Percentiles rank a stretch among this genome's conserved stretches.
phyloP scores from a whole-genome alignment of 2,888 invertebrate genomes.

The Epicampocera succincta region DNA sequence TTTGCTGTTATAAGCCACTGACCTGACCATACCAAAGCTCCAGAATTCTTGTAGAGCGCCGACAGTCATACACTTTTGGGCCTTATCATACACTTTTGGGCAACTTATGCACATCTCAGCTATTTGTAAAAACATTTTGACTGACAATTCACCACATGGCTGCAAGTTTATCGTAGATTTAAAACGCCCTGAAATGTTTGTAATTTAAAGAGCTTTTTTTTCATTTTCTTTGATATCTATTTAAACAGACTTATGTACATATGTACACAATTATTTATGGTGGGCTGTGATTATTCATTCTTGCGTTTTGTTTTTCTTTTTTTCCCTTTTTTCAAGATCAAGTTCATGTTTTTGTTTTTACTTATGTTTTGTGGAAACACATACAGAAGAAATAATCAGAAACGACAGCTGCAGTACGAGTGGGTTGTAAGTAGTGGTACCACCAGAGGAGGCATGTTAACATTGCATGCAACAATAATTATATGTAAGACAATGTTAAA shows the following conservation, averaged over 20 bases:
- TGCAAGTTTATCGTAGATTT: conserved; percentile 3
- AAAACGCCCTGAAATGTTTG: conserved; percentile 13
- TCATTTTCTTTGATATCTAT: neutral
- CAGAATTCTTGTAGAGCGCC: no score
- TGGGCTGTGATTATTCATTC: conserved; percentile 32
- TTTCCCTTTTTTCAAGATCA: conserved; percentile 63
- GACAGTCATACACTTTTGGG: no score
- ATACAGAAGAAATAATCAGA: conserved; percentile 10
- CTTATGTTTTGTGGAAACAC: neutral
- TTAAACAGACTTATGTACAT: no score
- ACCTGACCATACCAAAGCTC: no score
- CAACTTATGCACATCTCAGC: neutral
- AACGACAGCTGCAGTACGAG: conserved; percentile 14
- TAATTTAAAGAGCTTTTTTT: neutral
- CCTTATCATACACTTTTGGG: neutral
- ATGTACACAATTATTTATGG: conserved; percentile 25
- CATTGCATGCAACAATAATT: conserved; percentile 68
- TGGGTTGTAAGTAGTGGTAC: conserved; percentile 19
- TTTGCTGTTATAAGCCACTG: no score
- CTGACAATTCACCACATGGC: conserved; percentile 7
- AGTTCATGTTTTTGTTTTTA: conserved; percentile 58
- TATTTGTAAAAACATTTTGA: neutral
- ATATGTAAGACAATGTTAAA: conserved; percentile 61
- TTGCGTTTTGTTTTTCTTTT: conserved; percentile 18
- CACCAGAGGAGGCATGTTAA: conserved; percentile 45